Percentiles rank a stretch among this genome's conserved stretches.
These are phyloP conservation scores for Oryzias melastigma DNA, from an alignment of 2,113 vertebrate genomes.

Conservation along the genomic window DNA sequence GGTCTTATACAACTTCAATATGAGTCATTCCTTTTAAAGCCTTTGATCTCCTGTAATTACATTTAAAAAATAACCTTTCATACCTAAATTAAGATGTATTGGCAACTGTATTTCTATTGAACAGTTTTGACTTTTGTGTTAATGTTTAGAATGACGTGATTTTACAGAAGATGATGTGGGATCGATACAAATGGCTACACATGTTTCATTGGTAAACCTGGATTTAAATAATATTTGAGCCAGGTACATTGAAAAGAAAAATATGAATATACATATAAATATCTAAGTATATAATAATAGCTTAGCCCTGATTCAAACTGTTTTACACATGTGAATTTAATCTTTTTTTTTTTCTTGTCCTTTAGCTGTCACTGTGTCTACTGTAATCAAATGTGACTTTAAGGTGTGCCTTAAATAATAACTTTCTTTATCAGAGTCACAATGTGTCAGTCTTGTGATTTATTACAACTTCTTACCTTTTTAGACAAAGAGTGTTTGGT, in stretches of 20 bases:
- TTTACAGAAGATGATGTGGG: conserved; percentile 24
- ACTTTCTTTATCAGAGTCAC: conserved; percentile 60
- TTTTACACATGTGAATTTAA: conserved; percentile 31
- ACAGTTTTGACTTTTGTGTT: conserved; percentile 58
- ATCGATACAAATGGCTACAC: conserved; percentile 13
- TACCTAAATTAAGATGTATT: conserved; percentile 31
- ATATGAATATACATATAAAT: not conserved
- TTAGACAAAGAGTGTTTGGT: too few relatives aligned
- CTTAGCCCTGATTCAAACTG: conserved; percentile 19
- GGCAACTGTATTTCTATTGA: conserved; percentile 50
- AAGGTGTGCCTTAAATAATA: conserved; percentile 75
- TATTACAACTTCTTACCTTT: conserved; percentile 15
- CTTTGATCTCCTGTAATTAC: conserved; percentile 22
- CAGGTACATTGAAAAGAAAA: conserved; percentile 4
- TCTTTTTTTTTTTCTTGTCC: conserved; percentile 27
- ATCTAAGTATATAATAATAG: not conserved
- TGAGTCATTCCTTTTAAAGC: conserved; percentile 29
- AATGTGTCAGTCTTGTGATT: conserved; percentile 15
- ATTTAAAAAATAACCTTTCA: conserved; percentile 24
- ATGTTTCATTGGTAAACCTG: not conserved
- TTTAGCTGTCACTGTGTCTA: conserved; percentile 57
- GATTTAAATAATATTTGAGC: conserved; percentile 8
- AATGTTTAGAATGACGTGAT: conserved; percentile 45
- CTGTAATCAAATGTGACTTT: conserved; percentile 63
- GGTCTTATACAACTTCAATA: conserved; percentile 21